Conservation (phyloP, 2,797 vertebrate species). For the Peromyscus aztecus region DNA sequence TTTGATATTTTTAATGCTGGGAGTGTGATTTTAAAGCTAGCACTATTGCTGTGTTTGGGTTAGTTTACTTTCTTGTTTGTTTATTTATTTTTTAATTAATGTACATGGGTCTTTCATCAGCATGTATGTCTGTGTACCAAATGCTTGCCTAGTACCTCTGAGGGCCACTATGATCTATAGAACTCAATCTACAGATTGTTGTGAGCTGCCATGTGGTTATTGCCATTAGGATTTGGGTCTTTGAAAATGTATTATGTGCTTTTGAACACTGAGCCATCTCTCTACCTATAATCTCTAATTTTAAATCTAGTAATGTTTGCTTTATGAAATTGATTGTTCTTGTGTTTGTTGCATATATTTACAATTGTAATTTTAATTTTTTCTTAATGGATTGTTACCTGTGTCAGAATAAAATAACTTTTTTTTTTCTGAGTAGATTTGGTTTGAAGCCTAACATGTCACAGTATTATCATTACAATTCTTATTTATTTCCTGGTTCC, state of each 20-base stretch:
- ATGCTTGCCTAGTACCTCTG: neutral
- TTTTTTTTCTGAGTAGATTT: neutral
- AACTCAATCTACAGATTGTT: neutral
- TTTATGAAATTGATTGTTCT: neutral
- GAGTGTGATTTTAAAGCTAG: too few species aligned
- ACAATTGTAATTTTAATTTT: neutral
- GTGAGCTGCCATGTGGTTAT: neutral
- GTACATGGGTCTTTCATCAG: neutral
- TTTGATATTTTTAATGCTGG: too few species aligned
- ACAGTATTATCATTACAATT: neutral
- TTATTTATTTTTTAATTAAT: neutral
- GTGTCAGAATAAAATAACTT: neutral
- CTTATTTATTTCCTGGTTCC: neutral
- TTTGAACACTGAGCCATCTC: neutral
- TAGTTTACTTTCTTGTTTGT: neutral
- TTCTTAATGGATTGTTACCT: neutral
- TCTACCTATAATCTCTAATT: neutral
- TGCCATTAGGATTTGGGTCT: neutral
- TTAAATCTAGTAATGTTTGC: neutral
- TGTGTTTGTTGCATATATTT: neutral
- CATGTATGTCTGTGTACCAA: neutral
- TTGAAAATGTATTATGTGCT: neutral
- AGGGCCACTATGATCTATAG: neutral
- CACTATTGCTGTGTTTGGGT: neutral
- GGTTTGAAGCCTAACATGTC: neutral